Base-by-base conservation (phyloP, 2,113 vertebrate genomes). In the Pachypanchax playfairii region DNA sequence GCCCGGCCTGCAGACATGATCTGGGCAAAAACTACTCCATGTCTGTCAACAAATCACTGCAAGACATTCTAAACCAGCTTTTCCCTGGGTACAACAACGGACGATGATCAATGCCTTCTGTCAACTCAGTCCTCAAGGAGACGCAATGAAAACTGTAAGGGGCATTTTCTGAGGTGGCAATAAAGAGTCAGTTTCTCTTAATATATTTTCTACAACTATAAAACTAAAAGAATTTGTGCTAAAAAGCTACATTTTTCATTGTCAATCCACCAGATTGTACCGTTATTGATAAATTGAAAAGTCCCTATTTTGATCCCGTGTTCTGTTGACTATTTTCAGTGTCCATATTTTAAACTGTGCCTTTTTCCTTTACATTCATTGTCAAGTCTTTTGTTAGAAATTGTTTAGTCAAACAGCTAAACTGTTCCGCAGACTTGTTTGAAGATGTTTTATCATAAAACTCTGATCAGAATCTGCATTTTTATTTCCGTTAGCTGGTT, bases 41-140 rank as follows among this genome's bases (percentile, higher is more conserved):
- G 94, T 73, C 84, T 0, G 89, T 98, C 80, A 99, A 98, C 64
- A 88, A 94, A 75, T 50, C 90, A 0, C 92, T 99, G 84, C 97
- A 99, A 86, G 85, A 82, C 25, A 58, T 98, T 49, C 93, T 98
- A 35, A 91, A n/a, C 75, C 96, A 95, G 90, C 93, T 99, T 87
- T 98, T 99, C 84, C 97, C 96, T 0, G 97, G 97, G 41, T 99
- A 99, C 18, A 96, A 93, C 92, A 96, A 80, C 0, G 97, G 97
- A 22, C 94, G 96, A 87, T 99, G 95, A 96, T 93, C 67, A 61
- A 65, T 31, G 65, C 44, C n/a, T 66, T 59, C 56, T 50, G 36
- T 28, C 47, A 6, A 38, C 50, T 55, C 26, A 52, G 59, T 42
- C 50, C 35, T 43, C 3, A 41, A 70, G 64, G 78, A 77, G 64